Conservation (phyloP, 2,888 invertebrate species). For the Drosophila bunnanda region DNA sequence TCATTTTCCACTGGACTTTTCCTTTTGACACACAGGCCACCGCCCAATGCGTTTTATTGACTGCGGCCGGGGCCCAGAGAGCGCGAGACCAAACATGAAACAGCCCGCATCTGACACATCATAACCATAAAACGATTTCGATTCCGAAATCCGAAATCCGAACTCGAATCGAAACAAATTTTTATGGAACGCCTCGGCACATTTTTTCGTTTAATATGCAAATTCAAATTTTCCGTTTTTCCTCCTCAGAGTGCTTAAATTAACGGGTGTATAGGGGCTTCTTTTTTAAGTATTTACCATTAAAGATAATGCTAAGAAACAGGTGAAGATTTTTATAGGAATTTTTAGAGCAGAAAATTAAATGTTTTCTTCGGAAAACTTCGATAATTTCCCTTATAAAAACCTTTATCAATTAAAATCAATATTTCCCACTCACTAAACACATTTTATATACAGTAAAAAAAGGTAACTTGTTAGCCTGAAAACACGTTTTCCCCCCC, state of each 20-base stretch:
- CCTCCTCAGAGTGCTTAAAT: constrained; percentile 12
- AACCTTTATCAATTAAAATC: neutral
- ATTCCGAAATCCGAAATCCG: constrained; percentile 9
- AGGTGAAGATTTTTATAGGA: neutral
- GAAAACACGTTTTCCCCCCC: neutral
- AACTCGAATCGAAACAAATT: constrained; percentile 13
- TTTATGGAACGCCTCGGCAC: constrained; percentile 21
- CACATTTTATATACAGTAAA: neutral
- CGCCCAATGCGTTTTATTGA: constrained; percentile 58
- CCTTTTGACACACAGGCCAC: constrained; percentile 12
- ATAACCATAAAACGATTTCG: constrained; percentile 57
- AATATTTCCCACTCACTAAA: neutral
- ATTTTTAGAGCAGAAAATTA: neutral
- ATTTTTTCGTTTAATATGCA: constrained; percentile 28
- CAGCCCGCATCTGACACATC: constrained; percentile 75
- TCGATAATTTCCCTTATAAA: no score
- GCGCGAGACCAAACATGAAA: constrained; percentile 34
- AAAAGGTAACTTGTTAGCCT: neutral
- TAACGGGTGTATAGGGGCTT: constrained; percentile 4
- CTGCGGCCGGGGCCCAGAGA: constrained; percentile 12
- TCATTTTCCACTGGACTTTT: constrained; percentile 23
- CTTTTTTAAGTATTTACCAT: neutral
- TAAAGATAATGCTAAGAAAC: neutral
- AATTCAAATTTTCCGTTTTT: constrained; percentile 20
- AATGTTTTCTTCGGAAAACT: neutral